phyloP scores from a whole-genome alignment of 2,888 invertebrate genomes.

The Thera obeliscata region DNA sequence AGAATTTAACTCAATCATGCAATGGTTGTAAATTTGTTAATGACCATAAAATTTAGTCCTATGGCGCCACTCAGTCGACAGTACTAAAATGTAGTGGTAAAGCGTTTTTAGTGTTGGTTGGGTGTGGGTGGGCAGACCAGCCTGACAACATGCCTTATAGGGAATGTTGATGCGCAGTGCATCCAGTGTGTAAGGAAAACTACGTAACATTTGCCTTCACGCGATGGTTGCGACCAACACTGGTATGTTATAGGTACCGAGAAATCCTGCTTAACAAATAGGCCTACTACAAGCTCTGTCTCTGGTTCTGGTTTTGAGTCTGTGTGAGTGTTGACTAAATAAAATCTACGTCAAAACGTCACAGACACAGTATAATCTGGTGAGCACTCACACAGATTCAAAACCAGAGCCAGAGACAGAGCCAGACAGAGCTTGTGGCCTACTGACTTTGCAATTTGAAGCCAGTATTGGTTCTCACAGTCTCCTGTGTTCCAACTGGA shows the following conservation, averaged over 20 bases:
- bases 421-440: too few relatives aligned
- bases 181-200: constrained; percentile 65
- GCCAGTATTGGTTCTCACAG: not conserved
- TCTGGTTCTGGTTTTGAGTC: not conserved
- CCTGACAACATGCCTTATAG: constrained; percentile 72
- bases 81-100: constrained; percentile 57
- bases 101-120: constrained; percentile 47
- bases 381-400: too few relatives aligned
- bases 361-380: too few relatives aligned
- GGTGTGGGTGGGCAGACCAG: constrained; percentile 62
- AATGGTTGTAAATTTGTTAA: constrained; percentile 39
- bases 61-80: constrained; percentile 62
- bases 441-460: not conserved
- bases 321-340: too few relatives aligned
- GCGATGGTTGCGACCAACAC: constrained; percentile 23
- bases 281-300: not conserved
- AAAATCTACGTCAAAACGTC: too few relatives aligned
- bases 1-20: constrained; percentile 30
- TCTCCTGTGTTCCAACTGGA: too few relatives aligned
- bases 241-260: not conserved
- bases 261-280: constrained; percentile 10
- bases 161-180: constrained; percentile 74
- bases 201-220: constrained; percentile 43
- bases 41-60: constrained; percentile 50
- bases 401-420: too few relatives aligned